Evolutionary conservation across 1,140 invertebrate genomes (phyloP).

Genomic region (Bathynomus jamesi): DNA sequence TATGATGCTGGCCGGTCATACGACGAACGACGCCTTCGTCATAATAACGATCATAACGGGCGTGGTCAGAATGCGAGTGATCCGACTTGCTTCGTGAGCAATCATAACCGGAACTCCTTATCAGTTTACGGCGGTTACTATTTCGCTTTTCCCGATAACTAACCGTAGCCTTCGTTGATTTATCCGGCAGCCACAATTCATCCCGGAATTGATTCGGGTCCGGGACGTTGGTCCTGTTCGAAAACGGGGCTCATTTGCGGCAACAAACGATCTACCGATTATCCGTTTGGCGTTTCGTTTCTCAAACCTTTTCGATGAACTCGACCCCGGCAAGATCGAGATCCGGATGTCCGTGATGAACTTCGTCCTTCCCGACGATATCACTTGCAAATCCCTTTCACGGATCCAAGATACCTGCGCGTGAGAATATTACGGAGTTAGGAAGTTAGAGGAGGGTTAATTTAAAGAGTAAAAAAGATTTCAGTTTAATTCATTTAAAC

Average conservation of each 20-base stretch:
- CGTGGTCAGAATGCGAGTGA: no score
- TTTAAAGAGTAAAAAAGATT: no score
- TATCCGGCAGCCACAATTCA: neutral
- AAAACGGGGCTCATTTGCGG: neutral
- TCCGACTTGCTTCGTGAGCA: no score
- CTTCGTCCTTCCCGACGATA: constrained; percentile 22
- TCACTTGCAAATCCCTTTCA: constrained; percentile 22
- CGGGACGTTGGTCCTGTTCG: neutral
- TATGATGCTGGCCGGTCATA: no score
- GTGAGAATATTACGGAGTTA: no score
- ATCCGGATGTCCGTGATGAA: constrained; percentile 29
- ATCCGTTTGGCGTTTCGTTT: neutral
- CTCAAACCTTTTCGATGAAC: neutral
- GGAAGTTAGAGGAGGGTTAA: no score
- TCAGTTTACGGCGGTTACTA: neutral
- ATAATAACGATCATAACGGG: no score
- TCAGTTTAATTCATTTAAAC: no score
- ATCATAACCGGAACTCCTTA: no score
- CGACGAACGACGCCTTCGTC: no score
- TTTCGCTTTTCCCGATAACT: neutral
- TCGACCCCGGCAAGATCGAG: constrained; percentile 18
- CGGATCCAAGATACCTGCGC: constrained; percentile 32
- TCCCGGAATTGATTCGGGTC: neutral
- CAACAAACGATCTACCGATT: constrained; percentile 3
- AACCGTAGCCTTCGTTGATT: neutral